Percentiles rank a stretch among this genome's conserved stretches.
Evolutionary conservation across 2,113 vertebrate species (phyloP).

Genomic region (Prolemur simus): DNA sequence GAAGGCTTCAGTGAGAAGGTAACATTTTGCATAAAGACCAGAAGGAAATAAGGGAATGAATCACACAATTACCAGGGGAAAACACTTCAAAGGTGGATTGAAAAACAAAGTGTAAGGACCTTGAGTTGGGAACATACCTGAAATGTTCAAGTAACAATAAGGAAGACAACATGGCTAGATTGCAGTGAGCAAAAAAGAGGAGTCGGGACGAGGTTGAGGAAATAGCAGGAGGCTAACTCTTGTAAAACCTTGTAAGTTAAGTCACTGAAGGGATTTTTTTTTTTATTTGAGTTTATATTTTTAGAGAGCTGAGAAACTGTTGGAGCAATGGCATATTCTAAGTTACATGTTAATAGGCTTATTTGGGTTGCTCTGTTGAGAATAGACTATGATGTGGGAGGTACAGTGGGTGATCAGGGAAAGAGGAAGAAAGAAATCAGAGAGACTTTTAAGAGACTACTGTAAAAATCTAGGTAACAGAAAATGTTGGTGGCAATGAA

Average conservation of each 20-base stretch:
- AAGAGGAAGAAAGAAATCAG: background rate
- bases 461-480: background rate
- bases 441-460: background rate
- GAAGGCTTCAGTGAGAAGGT: background rate
- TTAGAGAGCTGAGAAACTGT: background rate
- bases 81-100: background rate
- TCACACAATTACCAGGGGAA: background rate
- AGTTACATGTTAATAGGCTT: background rate
- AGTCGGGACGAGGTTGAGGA: no score
- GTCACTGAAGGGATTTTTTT: background rate
- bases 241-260: background rate
- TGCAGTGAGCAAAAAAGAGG: background rate
- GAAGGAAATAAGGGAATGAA: background rate
- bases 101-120: background rate
- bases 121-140: background rate
- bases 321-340: background rate
- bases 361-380: background rate
- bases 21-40: background rate
- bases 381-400: background rate
- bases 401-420: rapidly evolving
- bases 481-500: background rate
- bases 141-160: background rate
- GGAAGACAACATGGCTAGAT: background rate
- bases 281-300: background rate
- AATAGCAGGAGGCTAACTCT: background rate